Percentiles rank a stretch among this genome's conserved stretches.
These are phyloP conservation scores for Drosophila lowei DNA, from an alignment of 1,140 invertebrate species.

Conservation along the genomic window DNA sequence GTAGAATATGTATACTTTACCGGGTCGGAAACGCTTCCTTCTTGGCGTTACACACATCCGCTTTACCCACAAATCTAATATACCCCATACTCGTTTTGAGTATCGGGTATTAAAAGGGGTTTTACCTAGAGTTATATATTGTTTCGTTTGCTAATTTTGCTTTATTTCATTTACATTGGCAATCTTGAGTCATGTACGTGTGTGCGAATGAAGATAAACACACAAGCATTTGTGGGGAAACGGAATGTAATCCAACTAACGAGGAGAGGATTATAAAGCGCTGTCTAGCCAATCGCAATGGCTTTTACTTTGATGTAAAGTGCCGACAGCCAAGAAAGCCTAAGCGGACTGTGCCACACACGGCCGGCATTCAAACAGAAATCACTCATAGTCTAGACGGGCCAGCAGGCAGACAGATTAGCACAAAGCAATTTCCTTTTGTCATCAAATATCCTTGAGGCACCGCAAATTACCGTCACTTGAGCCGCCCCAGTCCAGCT, in stretches of 20 bases:
- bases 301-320: slow-evolving; percentile 79
- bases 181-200: slow-evolving; percentile 20
- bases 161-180: too few species aligned
- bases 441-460: slow-evolving; percentile 80
- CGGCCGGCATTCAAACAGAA: slow-evolving; percentile 33
- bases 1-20: too few species aligned
- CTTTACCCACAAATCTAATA: too few species aligned
- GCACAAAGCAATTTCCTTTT: slow-evolving; percentile 80
- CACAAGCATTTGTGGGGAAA: slow-evolving; percentile 3
- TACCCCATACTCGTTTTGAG: too few species aligned
- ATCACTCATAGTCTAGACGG: slow-evolving; percentile 67
- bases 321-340: slow-evolving; percentile 77
- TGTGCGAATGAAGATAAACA: slow-evolving; percentile 16
- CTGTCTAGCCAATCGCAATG: slow-evolving; percentile 80
- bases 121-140: too few species aligned
- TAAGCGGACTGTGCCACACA: slow-evolving; percentile 78
- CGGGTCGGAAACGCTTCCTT: too few species aligned
- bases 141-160: too few species aligned
- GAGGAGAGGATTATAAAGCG: slow-evolving; percentile 77
- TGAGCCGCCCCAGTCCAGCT: slow-evolving; percentile 26
- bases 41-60: too few species aligned
- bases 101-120: too few species aligned
- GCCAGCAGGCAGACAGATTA: slow-evolving; percentile 65
- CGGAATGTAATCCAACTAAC: slow-evolving; percentile 54
- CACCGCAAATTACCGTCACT: slow-evolving; percentile 76